Evolutionary conservation across 2,797 vertebrate genomes (phyloP).

Genomic region (Aphelocoma californica): DNA sequence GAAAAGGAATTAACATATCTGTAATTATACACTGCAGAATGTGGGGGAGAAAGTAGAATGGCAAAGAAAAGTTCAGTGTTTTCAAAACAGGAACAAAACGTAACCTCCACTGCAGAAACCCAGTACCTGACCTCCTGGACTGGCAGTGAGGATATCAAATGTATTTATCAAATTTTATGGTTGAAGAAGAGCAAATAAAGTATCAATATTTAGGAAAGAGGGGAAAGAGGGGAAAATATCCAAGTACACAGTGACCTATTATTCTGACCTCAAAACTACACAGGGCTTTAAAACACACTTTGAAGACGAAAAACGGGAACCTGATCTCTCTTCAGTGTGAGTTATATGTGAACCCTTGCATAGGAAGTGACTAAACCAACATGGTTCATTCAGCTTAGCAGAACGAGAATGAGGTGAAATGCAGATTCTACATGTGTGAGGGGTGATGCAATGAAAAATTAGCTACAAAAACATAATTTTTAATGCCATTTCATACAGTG

Average conservation of each 20-base stretch:
- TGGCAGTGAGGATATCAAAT: not conserved
- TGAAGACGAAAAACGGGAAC: rapidly evolving
- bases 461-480: not conserved
- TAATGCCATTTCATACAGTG: not conserved
- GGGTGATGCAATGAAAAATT: not conserved
- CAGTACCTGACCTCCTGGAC: not conserved
- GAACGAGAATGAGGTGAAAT: not conserved
- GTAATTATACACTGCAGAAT: not conserved
- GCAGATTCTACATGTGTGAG: not conserved
- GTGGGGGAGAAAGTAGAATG: not conserved
- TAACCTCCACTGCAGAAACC: not conserved
- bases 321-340: not conserved
- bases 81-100: not conserved
- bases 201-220: not conserved
- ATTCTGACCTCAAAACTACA: not conserved
- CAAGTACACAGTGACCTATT: not conserved
- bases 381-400: not conserved
- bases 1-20: not conserved
- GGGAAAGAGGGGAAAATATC: not conserved
- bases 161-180: not conserved
- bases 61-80: not conserved
- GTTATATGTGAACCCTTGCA: not conserved
- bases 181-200: not conserved
- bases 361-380: not conserved
- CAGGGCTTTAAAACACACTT: not conserved